Evolutionary conservation across 2,797 vertebrate species (phyloP).

Genomic region (Brachymystax lenok): DNA sequence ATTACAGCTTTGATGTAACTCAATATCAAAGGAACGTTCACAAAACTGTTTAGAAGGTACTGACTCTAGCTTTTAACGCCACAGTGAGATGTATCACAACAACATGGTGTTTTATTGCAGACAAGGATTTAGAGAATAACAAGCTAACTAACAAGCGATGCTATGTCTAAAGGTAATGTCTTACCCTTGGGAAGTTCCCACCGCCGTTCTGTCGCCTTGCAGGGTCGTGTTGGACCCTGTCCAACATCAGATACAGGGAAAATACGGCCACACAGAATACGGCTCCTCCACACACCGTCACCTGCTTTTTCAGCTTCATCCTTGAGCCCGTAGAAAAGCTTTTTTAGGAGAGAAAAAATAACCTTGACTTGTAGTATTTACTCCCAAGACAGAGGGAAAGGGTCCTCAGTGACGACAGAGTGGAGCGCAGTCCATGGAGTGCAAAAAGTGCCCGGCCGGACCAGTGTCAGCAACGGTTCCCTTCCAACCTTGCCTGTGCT

Average conservation of each 20-base stretch:
- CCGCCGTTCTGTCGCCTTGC: slow-evolving; percentile 85
- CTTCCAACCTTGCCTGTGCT: slow-evolving; percentile 49
- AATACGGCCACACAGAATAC: slow-evolving; percentile 99
- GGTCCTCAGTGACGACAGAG: slow-evolving; percentile 31
- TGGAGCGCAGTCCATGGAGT: slow-evolving; percentile 41
- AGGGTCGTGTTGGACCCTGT: slow-evolving; percentile 95
- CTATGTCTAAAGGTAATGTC: slow-evolving; percentile 41
- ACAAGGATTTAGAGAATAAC: not conserved
- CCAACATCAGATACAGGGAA: slow-evolving; percentile 98
- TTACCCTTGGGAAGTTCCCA: slow-evolving; percentile 96
- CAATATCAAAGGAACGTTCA: slow-evolving; percentile 13
- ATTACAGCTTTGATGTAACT: slow-evolving; percentile 26
- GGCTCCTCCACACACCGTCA: slow-evolving; percentile 95
- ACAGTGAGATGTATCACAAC: not conserved
- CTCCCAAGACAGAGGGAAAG: slow-evolving; percentile 14
- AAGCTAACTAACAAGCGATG: not conserved
- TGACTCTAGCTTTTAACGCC: not conserved
- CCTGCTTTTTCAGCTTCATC: slow-evolving; percentile 99
- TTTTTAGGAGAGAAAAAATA: slow-evolving; percentile 28
- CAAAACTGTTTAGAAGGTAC: slow-evolving; percentile 2
- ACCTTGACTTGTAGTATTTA: slow-evolving; percentile 31
- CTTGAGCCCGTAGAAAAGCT: slow-evolving; percentile 44
- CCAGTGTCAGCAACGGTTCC: slow-evolving; percentile 43
- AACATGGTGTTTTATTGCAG: slow-evolving; percentile 11
- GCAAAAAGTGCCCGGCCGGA: slow-evolving; percentile 38